phyloP scores from a whole-genome alignment of 2,888 invertebrate genomes.

The Amphipyra tragopoginis region DNA sequence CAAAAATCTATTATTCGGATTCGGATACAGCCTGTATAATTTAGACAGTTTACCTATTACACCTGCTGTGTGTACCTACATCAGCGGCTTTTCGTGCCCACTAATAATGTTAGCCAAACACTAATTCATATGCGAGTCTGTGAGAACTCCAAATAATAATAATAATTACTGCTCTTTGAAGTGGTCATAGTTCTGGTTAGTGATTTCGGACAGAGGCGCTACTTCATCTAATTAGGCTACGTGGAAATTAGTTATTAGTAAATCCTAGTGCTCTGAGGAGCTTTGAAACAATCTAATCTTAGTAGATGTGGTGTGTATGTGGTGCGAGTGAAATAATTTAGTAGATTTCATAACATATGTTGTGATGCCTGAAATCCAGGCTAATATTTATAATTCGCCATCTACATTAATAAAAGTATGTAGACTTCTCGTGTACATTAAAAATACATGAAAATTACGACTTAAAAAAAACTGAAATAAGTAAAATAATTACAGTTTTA shows the following conservation, averaged over 20 bases:
- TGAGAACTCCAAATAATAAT: slow-evolving; percentile 17
- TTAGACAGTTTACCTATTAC: not conserved
- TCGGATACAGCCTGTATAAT: no score
- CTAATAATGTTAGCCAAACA: slow-evolving; percentile 20
- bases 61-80: slow-evolving; percentile 3
- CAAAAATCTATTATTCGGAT: no score
- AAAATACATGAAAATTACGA: no score
- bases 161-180: slow-evolving; percentile 36
- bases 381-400: no score
- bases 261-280: slow-evolving; percentile 1
- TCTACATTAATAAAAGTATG: no score
- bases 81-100: slow-evolving; percentile 24
- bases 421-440: no score
- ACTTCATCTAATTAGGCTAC: slow-evolving; percentile 17
- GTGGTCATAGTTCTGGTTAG: slow-evolving; percentile 15
- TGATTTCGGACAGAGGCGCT: slow-evolving; percentile 15
- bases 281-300: not conserved
- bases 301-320: not conserved
- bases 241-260: slow-evolving; percentile 3
- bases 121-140: slow-evolving; percentile 21
- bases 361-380: not conserved
- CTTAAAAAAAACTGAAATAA: no score
- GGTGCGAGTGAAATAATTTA: not conserved
- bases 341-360: not conserved
- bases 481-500: no score